These are phyloP conservation scores for Harpagus bidentatus DNA, from an alignment of 2,113 vertebrate species.

Conservation along the genomic window DNA sequence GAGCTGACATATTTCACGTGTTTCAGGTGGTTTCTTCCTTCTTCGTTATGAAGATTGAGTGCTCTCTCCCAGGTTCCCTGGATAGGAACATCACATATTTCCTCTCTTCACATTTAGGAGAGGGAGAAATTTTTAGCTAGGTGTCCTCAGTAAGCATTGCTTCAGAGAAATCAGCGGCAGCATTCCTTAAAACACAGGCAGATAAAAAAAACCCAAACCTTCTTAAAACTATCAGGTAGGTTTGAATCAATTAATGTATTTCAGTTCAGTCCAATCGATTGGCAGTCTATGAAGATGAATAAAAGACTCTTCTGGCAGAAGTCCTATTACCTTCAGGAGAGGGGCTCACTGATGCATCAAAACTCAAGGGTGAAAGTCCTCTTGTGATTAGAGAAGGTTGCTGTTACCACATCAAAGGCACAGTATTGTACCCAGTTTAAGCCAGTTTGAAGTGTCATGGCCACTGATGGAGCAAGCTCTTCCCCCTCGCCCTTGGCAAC, in stretches of 20 bases:
- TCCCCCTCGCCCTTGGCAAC: not conserved
- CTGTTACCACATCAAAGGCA: not conserved
- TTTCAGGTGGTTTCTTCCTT: not conserved
- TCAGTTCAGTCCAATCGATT: not conserved
- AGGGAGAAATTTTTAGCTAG: not conserved
- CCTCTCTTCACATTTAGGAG: not conserved
- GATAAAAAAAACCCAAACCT: not conserved
- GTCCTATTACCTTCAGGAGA: not conserved
- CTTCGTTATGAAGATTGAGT: not conserved
- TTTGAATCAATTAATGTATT: not conserved
- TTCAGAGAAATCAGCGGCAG: not conserved
- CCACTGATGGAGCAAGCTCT: not conserved
- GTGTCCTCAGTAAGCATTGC: not conserved
- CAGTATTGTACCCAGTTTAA: not conserved
- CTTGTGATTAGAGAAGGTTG: not conserved
- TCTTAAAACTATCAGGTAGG: not conserved
- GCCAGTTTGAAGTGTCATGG: not conserved
- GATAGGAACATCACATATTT: not conserved
- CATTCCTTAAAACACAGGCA: not conserved
- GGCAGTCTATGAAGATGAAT: not conserved
- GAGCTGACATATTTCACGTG: not conserved
- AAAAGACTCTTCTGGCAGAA: not conserved
- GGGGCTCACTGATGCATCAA: not conserved
- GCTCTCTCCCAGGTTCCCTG: not conserved
- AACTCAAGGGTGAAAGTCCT: not conserved